Evolutionary conservation across 2,113 vertebrate species (phyloP).

Genomic region (Falco punctatus): DNA sequence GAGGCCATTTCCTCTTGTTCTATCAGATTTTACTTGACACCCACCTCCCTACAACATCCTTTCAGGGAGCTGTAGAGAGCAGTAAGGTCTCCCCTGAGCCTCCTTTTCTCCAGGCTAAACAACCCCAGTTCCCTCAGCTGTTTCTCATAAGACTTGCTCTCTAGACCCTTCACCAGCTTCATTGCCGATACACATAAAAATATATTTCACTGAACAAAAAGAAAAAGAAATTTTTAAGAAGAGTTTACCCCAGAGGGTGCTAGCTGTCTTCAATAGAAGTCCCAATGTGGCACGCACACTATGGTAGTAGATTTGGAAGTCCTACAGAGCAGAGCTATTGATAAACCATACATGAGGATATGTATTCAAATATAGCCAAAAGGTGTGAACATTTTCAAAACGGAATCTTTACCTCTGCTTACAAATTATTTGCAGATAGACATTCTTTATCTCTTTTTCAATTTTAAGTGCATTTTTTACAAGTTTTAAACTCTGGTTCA

Average conservation of each 20-base stretch:
- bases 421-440: not conserved
- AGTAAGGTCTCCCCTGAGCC: not conserved
- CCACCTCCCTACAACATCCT: not conserved
- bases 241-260: not conserved
- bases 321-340: not conserved
- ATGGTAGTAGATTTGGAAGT: not conserved
- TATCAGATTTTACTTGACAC: not conserved
- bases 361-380: not conserved
- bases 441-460: not conserved
- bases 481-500: not conserved
- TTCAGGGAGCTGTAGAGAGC: not conserved
- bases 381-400: not conserved
- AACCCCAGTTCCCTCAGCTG: not conserved
- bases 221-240: not conserved
- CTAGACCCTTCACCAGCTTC: not conserved
- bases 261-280: not conserved
- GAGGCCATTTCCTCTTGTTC: not conserved
- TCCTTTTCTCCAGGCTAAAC: not conserved
- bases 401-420: not conserved
- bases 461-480: not conserved
- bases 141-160: not conserved
- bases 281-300: not conserved
- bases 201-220: not conserved
- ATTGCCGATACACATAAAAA: not conserved
- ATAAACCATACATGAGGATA: not conserved